Evolutionary conservation across 2,888 invertebrate species (phyloP).

Genomic region (Escarpia spicata): DNA sequence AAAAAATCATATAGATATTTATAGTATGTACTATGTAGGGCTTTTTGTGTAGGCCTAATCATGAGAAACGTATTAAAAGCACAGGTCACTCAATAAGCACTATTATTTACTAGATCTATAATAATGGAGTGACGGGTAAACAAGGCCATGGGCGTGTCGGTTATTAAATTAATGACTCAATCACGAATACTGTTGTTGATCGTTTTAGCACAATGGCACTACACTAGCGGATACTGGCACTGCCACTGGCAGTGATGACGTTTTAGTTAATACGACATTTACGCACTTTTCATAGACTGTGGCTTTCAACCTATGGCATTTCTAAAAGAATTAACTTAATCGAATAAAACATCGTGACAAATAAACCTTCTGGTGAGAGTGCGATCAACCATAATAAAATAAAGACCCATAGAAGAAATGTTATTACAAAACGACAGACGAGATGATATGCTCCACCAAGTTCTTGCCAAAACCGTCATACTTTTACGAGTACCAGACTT

Average conservation of each 20-base stretch:
- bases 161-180: background rate
- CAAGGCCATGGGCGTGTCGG: background rate
- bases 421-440: background rate
- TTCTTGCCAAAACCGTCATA: background rate
- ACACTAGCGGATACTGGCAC: background rate
- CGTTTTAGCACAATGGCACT: background rate
- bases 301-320: background rate
- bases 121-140: background rate
- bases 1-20: too few species aligned
- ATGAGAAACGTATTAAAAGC: too few species aligned
- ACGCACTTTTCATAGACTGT: background rate
- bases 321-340: background rate
- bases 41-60: too few species aligned
- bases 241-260: conserved; percentile 16
- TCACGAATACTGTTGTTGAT: background rate
- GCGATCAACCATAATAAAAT: background rate
- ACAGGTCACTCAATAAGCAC: background rate
- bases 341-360: background rate
- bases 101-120: background rate
- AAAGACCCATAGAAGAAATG: background rate
- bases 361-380: background rate
- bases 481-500: conserved; percentile 8
- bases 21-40: too few species aligned
- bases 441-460: background rate
- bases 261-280: background rate